A percentile compares a stretch with the other conserved stretches of the same genome.
Evolutionary conservation across 2,797 vertebrate genomes (phyloP).

Genomic region (Sebastes alutus): DNA sequence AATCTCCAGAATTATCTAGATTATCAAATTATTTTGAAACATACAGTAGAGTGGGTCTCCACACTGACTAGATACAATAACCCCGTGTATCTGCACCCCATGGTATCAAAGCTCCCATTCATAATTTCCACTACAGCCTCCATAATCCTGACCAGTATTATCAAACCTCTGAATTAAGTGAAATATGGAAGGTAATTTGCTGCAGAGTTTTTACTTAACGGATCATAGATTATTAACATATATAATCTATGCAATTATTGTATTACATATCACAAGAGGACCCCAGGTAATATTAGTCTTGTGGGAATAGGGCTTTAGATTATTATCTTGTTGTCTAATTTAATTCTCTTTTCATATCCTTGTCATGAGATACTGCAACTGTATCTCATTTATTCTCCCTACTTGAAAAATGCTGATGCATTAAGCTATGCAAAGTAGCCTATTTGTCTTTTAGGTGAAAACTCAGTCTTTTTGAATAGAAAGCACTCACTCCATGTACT

Average conservation of each 20-base stretch:
- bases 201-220: neutral
- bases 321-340: conserved; percentile 10
- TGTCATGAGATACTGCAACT: neutral
- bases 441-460: neutral
- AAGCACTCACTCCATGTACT: neutral
- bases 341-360: neutral
- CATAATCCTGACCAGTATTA: neutral
- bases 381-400: neutral
- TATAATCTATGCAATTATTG: conserved; percentile 17
- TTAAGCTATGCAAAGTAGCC: neutral
- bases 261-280: conserved; percentile 5
- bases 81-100: conserved; percentile 6
- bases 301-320: conserved; percentile 24
- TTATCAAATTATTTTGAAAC: neutral
- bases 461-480: neutral
- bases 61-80: neutral
- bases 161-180: neutral
- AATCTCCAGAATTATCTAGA: neutral
- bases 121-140: neutral
- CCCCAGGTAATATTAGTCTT: neutral
- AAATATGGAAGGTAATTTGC: neutral
- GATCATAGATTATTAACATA: conserved; percentile 24
- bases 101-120: neutral
- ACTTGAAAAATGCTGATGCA: neutral
- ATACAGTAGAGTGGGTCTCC: neutral